Percentiles rank a stretch among this genome's conserved stretches.
phyloP scores from a whole-genome alignment of 2,113 vertebrate genomes.

The Calyptomena viridis region DNA sequence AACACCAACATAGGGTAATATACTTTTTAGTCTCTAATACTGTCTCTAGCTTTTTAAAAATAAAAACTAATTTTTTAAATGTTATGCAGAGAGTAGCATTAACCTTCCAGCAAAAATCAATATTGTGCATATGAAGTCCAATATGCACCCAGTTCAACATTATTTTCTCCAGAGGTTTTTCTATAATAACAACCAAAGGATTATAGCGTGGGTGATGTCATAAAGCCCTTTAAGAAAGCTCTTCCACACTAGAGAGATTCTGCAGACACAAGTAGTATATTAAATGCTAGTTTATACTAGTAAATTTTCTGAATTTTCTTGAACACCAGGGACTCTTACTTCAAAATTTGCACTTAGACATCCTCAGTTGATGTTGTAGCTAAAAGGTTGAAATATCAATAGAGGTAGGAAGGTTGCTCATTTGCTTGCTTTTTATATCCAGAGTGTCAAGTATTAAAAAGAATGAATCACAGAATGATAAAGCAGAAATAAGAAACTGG shows the following conservation, averaged over 20 bases:
- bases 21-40: neutral
- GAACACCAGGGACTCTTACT: neutral
- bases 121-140: neutral
- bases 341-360: neutral
- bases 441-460: neutral
- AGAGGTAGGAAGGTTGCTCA: neutral
- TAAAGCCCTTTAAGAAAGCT: neutral
- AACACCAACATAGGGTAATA: neutral
- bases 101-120: neutral
- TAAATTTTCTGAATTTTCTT: neutral
- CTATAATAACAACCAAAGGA: neutral
- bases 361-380: neutral
- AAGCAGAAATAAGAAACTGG: neutral
- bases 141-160: neutral
- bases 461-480: neutral
- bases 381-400: neutral
- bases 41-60: neutral
- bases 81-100: neutral
- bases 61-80: neutral
- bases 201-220: neutral
- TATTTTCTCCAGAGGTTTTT: neutral
- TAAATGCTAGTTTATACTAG: neutral
- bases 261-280: neutral
- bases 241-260: neutral
- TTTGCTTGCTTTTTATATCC: neutral